A percentile compares a stretch with the other conserved stretches of the same genome.
phyloP scores from a whole-genome alignment of 2,113 vertebrate species.

The Myotis lucifugus region DNA sequence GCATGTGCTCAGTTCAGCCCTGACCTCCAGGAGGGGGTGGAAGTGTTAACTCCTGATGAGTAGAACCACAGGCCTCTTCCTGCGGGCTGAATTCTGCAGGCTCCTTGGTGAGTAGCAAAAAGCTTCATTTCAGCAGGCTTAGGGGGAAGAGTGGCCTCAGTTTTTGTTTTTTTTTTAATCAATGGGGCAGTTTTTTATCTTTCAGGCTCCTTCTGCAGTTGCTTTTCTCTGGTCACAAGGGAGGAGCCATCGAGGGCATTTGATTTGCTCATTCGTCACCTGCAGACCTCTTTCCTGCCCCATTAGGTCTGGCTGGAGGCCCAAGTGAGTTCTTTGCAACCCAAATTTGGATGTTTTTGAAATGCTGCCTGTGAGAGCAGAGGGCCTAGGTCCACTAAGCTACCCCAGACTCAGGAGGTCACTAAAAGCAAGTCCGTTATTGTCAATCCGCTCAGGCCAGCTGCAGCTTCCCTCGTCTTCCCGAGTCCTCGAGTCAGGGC shows the following conservation, averaged over 20 bases:
- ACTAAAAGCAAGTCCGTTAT: neutral
- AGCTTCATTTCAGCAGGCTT: neutral
- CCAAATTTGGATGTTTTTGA: neutral
- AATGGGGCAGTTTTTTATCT: neutral
- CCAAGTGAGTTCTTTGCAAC: neutral
- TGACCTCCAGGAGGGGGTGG: neutral
- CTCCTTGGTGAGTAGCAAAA: neutral
- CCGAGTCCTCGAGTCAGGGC: neutral
- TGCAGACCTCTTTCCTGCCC: neutral
- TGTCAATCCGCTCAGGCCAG: neutral
- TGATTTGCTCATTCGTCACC: neutral
- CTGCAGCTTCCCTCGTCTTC: neutral
- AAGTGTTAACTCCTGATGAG: neutral
- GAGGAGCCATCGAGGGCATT: neutral
- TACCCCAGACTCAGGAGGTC: neutral
- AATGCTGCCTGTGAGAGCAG: neutral
- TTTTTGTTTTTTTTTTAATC: neutral
- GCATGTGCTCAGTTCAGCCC: neutral
- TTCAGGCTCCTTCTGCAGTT: neutral
- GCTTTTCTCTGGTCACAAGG: neutral
- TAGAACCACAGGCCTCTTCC: neutral
- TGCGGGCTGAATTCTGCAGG: neutral
- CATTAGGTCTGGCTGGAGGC: neutral
- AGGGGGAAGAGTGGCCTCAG: neutral
- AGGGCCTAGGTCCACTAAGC: neutral